phyloP scores from a whole-genome alignment of 64 coral and sea anemone genomes.

The Acropora tenuis region DNA sequence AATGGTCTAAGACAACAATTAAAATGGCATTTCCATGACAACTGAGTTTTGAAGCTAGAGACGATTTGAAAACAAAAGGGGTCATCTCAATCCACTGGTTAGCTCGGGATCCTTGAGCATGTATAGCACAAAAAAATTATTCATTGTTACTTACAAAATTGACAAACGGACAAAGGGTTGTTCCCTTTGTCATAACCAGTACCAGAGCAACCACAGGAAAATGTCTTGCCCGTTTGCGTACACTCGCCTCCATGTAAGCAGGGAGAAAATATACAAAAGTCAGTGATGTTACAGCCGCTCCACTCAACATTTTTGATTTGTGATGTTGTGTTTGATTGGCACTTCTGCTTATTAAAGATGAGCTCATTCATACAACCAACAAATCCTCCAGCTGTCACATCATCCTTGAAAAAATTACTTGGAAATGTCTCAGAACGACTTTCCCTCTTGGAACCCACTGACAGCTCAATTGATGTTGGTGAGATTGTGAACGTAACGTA shows the following conservation, averaged over 20 bases:
- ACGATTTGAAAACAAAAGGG: too few relatives aligned
- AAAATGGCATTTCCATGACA: too few relatives aligned
- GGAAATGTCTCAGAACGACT: background rate
- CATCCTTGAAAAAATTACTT: constrained; percentile 22
- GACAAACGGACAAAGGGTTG: constrained; percentile 14
- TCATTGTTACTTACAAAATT: constrained; percentile 53
- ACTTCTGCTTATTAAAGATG: background rate
- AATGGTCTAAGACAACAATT: too few relatives aligned
- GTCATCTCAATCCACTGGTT: too few relatives aligned
- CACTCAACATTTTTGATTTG: constrained; percentile 1
- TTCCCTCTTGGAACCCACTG: background rate
- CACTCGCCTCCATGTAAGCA: constrained; percentile 46
- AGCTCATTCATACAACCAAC: constrained; percentile 58
- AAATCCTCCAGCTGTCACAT: constrained; percentile 40
- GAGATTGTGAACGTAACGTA: constrained; percentile 5
- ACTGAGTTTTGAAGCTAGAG: too few relatives aligned
- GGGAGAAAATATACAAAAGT: constrained; percentile 48
- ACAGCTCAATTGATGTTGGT: background rate
- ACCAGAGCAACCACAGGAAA: constrained; percentile 28
- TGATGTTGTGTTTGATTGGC: background rate
- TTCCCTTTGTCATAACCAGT: constrained; percentile 13
- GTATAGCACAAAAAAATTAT: background rate
- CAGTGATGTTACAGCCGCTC: constrained; percentile 54
- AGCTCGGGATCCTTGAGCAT: background rate
- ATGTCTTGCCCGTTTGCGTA: constrained; percentile 28